phyloP scores from a whole-genome alignment of 2,888 invertebrate genomes.

The Aromia moschata region DNA sequence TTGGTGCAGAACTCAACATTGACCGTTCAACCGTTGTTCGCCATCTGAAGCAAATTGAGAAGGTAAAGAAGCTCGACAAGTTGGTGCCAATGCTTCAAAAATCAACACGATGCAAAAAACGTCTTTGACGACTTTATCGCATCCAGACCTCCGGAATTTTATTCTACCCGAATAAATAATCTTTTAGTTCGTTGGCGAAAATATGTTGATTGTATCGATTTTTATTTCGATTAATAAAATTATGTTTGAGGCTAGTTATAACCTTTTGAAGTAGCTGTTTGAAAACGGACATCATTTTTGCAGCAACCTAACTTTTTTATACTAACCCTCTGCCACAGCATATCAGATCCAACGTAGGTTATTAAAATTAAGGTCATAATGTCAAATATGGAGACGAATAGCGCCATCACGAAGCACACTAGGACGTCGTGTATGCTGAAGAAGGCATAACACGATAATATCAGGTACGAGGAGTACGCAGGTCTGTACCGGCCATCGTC shows the following conservation, averaged over 20 bases:
- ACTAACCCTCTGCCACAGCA: conserved; percentile 62
- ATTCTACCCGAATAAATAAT: neutral
- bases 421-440: conserved; percentile 81
- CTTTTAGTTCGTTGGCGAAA: neutral
- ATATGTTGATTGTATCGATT: neutral
- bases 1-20: too few species aligned
- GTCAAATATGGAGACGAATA: conserved; percentile 74
- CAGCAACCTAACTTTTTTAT: too few species aligned
- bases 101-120: neutral
- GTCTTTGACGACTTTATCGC: neutral
- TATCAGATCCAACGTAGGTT: conserved; percentile 61
- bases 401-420: conserved; percentile 75
- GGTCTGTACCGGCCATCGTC: conserved; percentile 68
- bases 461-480: conserved; percentile 75
- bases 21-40: too few species aligned
- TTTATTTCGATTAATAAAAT: neutral
- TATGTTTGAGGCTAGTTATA: too few species aligned
- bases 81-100: neutral
- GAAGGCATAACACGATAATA: conserved; percentile 85
- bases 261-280: too few species aligned
- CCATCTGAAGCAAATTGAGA: too few species aligned
- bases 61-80: too few species aligned
- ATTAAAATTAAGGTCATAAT: conserved; percentile 68
- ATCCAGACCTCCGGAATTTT: neutral
- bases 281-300: too few species aligned